Evolutionary conservation across 2,888 invertebrate genomes (phyloP).

Genomic region (Eledona agricola): DNA sequence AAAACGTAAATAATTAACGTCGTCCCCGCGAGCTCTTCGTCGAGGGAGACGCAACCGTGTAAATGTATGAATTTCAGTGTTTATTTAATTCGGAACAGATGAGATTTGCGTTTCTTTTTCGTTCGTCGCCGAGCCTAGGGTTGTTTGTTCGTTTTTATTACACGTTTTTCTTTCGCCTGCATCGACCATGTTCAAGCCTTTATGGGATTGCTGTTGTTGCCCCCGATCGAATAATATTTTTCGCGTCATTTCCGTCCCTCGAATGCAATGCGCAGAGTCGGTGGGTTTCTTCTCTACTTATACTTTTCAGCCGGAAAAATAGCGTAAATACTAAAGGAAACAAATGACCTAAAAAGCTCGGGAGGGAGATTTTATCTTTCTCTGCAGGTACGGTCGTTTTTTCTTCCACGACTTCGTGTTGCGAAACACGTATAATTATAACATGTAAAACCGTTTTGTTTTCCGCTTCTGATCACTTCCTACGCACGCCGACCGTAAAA

Average conservation of each 20-base stretch:
- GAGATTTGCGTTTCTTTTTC: constrained; percentile 25
- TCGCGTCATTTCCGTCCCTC: constrained; percentile 11
- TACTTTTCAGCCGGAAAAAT: constrained; percentile 35
- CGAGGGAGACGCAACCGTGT: constrained; percentile 18
- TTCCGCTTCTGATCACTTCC: no score
- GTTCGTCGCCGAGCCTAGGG: no score
- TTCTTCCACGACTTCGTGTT: no score
- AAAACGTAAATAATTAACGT: constrained; percentile 28
- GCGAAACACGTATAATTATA: no score
- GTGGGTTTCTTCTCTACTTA: constrained; percentile 8
- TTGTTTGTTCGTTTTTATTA: constrained; percentile 36
- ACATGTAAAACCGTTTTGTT: no score
- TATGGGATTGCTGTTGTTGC: no score
- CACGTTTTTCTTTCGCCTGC: constrained; percentile 22
- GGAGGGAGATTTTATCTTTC: constrained; percentile 33
- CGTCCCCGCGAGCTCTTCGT: constrained; percentile 11
- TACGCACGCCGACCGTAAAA: no score
- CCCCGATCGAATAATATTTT: constrained; percentile 23
- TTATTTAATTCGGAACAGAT: constrained; percentile 28
- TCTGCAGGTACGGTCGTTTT: constrained; percentile 24
- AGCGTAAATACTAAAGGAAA: constrained; percentile 36
- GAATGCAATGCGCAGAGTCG: constrained; percentile 25
- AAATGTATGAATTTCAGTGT: constrained; percentile 31
- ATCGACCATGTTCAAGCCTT: no score
- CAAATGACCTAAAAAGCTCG: constrained; percentile 36